These are phyloP conservation scores for Ophion slaviceki DNA, from an alignment of 2,888 invertebrate species.

Conservation along the genomic window DNA sequence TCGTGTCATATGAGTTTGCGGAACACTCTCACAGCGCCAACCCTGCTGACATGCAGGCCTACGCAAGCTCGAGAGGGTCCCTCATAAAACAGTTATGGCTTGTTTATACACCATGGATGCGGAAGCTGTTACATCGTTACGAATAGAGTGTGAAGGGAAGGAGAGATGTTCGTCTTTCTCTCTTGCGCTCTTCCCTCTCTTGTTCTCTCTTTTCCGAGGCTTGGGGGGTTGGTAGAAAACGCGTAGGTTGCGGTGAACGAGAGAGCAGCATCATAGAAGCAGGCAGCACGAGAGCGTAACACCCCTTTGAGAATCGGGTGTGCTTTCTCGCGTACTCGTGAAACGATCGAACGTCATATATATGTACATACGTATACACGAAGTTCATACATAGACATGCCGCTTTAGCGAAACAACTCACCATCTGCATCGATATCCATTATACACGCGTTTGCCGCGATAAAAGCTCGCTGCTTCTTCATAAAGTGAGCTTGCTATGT, in stretches of 20 bases:
- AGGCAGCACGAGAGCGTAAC: slow-evolving; percentile 26
- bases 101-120: slow-evolving; percentile 77
- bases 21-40: slow-evolving; percentile 51
- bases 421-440: slow-evolving; percentile 66
- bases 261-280: slow-evolving; percentile 51
- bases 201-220: slow-evolving; percentile 5
- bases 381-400: slow-evolving; percentile 28
- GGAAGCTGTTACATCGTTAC: slow-evolving; percentile 75
- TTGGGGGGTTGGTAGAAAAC: slow-evolving; percentile 39
- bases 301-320: slow-evolving; percentile 66
- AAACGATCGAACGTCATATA: slow-evolving; percentile 49
- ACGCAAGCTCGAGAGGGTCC: slow-evolving; percentile 65
- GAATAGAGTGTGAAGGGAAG: slow-evolving; percentile 54
- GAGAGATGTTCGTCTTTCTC: slow-evolving; percentile 18
- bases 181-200: slow-evolving; percentile 10
- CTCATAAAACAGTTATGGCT: slow-evolving; percentile 80
- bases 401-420: slow-evolving; percentile 48
- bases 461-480: slow-evolving; percentile 37
- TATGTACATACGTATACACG: not conserved
- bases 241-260: slow-evolving; percentile 57
- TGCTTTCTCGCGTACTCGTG: slow-evolving; percentile 33
- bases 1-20: slow-evolving; percentile 45
- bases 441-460: slow-evolving; percentile 59
- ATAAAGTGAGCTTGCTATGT: slow-evolving; percentile 17
- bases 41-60: slow-evolving; percentile 63